A percentile compares a stretch with the other conserved stretches of the same genome.
These are phyloP conservation scores for Bradypus variegatus DNA, from an alignment of 2,797 vertebrate genomes.

Conservation along the genomic window DNA sequence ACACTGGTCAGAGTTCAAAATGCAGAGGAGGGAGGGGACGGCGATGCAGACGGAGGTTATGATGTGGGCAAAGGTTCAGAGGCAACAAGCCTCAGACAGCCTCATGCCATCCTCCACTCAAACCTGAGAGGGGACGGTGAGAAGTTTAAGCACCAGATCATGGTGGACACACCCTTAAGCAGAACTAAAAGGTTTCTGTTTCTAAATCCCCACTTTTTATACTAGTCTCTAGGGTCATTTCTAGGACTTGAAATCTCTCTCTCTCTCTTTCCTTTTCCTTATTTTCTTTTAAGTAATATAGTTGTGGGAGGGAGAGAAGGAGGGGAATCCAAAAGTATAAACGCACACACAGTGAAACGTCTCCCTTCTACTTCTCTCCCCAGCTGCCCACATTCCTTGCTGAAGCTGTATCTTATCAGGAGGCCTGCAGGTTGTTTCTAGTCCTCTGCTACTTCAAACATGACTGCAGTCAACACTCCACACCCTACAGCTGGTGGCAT, in stretches of 20 bases:
- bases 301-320: background rate
- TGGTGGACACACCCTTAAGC: background rate
- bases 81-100: background rate
- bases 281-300: background rate
- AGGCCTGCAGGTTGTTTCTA: background rate
- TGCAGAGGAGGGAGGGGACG: background rate
- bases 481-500: background rate
- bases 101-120: accelerated
- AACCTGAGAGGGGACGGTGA: background rate
- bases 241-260: background rate
- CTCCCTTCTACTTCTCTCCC: background rate
- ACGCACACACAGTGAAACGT: background rate
- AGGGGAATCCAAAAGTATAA: background rate
- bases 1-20: background rate
- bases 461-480: background rate
- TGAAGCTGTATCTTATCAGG: background rate
- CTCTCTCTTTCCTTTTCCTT: background rate
- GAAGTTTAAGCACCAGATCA: accelerated
- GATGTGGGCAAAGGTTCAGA: background rate
- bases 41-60: background rate
- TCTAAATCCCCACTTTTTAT: background rate
- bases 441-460: background rate
- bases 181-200: background rate
- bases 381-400: accelerated
- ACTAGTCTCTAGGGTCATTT: background rate